Evolutionary conservation across 1,140 invertebrate species (phyloP).

Genomic region (Drosophila athabasca): DNA sequence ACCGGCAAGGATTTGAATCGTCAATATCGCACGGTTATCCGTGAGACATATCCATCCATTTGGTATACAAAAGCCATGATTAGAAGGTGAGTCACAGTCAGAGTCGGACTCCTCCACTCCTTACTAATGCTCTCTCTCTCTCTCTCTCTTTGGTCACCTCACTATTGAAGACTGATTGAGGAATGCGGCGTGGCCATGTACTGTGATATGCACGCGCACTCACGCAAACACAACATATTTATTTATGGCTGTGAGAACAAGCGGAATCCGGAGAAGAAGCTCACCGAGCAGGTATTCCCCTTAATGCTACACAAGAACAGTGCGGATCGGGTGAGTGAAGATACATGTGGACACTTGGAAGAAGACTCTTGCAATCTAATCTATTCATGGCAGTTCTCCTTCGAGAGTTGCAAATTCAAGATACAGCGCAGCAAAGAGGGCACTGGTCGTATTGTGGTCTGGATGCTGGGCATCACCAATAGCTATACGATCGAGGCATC

Average conservation of each 20-base stretch:
- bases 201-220: constrained; percentile 98
- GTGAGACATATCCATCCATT: constrained; percentile 95
- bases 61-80: constrained; percentile 97
- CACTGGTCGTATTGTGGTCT: constrained; percentile 95
- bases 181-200: constrained; percentile 96
- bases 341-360: neutral
- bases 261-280: constrained; percentile 89
- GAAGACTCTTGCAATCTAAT: neutral
- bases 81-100: constrained; percentile 85
- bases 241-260: constrained; percentile 97
- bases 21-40: constrained; percentile 93
- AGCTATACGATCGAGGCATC: constrained; percentile 98
- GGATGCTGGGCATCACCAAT: constrained; percentile 96
- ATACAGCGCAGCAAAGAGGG: constrained; percentile 96
- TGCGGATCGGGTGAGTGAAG: constrained; percentile 90
- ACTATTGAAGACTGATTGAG: constrained; percentile 89
- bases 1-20: constrained; percentile 94
- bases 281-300: constrained; percentile 95
- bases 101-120: neutral
- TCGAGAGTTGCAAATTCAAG: constrained; percentile 96
- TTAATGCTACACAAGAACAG: constrained; percentile 96
- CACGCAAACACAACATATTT: constrained; percentile 96
- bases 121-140: neutral
- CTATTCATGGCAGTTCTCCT: constrained; percentile 89
- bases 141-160: neutral